Conservation (phyloP, 2,797 vertebrate genomes). For the Orestias chungarensis region DNA sequence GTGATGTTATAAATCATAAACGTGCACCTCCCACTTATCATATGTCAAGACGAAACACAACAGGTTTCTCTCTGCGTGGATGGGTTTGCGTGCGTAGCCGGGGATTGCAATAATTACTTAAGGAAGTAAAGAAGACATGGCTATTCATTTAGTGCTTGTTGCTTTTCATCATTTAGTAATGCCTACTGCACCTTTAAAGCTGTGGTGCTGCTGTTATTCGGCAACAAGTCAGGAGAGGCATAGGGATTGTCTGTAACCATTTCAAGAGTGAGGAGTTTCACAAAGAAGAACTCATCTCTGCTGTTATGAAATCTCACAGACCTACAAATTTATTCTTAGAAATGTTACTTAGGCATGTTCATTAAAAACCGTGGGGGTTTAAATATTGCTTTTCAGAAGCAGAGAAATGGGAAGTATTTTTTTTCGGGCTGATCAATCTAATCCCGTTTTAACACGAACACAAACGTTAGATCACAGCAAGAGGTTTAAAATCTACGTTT, state of each 20-base stretch:
- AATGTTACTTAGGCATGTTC: not conserved
- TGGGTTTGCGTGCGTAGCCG: slow-evolving; percentile 35
- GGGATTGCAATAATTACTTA: slow-evolving; percentile 51
- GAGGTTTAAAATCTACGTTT: not conserved
- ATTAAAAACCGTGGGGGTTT: not conserved
- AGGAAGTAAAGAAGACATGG: slow-evolving; percentile 32
- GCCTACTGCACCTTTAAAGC: slow-evolving; percentile 43
- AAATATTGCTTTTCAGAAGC: not conserved
- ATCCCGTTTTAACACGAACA: not conserved
- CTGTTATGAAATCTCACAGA: not conserved
- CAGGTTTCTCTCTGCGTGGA: slow-evolving; percentile 32
- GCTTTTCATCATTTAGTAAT: slow-evolving; percentile 31
- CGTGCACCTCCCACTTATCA: slow-evolving; percentile 17
- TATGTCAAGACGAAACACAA: slow-evolving; percentile 37
- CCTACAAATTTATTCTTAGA: not conserved
- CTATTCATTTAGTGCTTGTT: slow-evolving; percentile 52
- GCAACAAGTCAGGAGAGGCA: slow-evolving; percentile 24
- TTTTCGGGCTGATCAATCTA: not conserved
- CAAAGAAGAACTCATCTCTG: not conserved
- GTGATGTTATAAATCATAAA: slow-evolving; percentile 26
- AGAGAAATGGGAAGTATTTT: not conserved
- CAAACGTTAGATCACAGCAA: not conserved
- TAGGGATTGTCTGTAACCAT: slow-evolving; percentile 3
- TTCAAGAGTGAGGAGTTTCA: slow-evolving; percentile 12
- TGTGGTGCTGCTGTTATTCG: slow-evolving; percentile 29